A percentile compares a stretch with the other conserved stretches of the same genome.
These are phyloP conservation scores for Sebastes oblongus DNA, from an alignment of 2,797 vertebrate species.

Conservation along the genomic window DNA sequence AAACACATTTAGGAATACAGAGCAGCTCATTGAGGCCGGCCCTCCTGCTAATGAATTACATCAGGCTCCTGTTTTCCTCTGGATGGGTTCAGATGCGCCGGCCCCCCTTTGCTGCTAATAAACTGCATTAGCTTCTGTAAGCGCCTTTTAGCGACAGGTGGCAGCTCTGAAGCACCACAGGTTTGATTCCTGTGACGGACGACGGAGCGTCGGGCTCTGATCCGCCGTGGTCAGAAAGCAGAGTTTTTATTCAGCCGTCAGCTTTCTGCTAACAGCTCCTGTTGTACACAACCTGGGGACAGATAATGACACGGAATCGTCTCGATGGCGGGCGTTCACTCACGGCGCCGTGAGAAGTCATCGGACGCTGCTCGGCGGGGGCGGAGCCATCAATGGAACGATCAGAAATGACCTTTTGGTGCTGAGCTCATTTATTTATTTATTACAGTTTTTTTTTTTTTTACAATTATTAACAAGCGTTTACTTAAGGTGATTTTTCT, in stretches of 20 bases:
- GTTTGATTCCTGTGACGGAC: not conserved
- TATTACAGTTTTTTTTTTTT: no score
- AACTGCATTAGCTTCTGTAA: conserved; percentile 1
- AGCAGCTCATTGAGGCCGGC: conserved; percentile 7
- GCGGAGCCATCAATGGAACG: no score
- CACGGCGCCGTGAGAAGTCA: no score
- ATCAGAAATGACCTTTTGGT: not conserved
- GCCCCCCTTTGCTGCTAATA: conserved; percentile 1
- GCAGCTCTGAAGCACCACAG: not conserved
- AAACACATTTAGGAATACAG: conserved; percentile 26
- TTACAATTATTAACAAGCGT: no score
- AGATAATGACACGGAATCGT: no score
- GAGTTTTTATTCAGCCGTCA: no score
- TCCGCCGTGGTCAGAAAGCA: no score
- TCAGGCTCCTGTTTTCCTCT: not conserved
- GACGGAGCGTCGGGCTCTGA: not conserved
- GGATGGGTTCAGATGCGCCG: not conserved
- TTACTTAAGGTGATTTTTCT: no score
- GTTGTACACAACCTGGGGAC: no score
- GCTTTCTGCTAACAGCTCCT: no score
- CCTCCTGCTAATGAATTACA: conserved; percentile 22
- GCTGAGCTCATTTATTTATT: not conserved
- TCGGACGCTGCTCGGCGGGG: no score
- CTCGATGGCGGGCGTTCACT: no score
- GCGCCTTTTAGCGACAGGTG: conserved; percentile 19